phyloP scores from a whole-genome alignment of 2,888 invertebrate species.

The Dasypogon diadema region DNA sequence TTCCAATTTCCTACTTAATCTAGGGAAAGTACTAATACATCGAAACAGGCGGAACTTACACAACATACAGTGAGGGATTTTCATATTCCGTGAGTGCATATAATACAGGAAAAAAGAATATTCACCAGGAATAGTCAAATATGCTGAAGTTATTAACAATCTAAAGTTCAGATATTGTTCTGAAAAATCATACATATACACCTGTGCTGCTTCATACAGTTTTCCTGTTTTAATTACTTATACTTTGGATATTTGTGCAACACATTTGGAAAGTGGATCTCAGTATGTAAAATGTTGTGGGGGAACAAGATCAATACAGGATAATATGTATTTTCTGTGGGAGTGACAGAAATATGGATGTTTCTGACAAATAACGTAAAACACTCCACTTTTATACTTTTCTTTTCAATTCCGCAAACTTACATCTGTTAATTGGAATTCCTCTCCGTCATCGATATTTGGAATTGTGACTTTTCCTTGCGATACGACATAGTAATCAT shows the following conservation, averaged over 20 bases:
- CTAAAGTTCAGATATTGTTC: too few relatives aligned
- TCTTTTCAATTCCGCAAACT: conserved; percentile 70
- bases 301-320: not conserved
- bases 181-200: too few relatives aligned
- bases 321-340: not conserved
- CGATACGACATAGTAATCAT: conserved; percentile 93
- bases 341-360: not conserved
- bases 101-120: not conserved
- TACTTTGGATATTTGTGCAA: not conserved
- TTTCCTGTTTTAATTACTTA: conserved; percentile 25
- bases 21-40: conserved; percentile 46
- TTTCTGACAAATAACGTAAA: conserved; percentile 6
- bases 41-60: conserved; percentile 49
- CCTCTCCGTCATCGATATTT: conserved; percentile 95
- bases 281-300: not conserved
- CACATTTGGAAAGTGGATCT: conserved; percentile 9
- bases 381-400: conserved; percentile 36
- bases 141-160: too few relatives aligned
- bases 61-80: conserved; percentile 49
- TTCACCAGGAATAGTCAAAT: too few relatives aligned
- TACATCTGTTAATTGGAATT: conserved; percentile 90
- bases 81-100: conserved; percentile 53
- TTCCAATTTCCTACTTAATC: conserved; percentile 8
- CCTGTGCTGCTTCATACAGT: conserved; percentile 53
- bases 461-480: conserved; percentile 98